phyloP scores from a whole-genome alignment of 2,888 invertebrate genomes.

The Pseudanteris insignis region DNA sequence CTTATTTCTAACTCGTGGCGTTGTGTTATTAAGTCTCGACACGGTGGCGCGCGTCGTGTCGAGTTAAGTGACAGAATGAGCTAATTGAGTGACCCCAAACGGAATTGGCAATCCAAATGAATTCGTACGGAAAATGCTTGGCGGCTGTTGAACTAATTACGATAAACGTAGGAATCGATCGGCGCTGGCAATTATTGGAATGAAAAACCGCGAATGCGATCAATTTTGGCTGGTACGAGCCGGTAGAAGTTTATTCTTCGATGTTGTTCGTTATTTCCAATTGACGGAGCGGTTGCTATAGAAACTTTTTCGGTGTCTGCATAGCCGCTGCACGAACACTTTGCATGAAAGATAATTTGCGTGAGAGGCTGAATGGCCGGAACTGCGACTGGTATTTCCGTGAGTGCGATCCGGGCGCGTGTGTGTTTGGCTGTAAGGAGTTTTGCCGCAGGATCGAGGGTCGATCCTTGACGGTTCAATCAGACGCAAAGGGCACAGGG shows the following conservation, averaged over 20 bases:
- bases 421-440: conserved; percentile 42
- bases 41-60: conserved; percentile 20
- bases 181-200: conserved; percentile 20
- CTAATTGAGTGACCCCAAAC: conserved; percentile 9
- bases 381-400: conserved; percentile 50
- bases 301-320: conserved; percentile 37
- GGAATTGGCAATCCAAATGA: conserved; percentile 21
- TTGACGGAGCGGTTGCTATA: conserved; percentile 32
- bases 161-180: conserved; percentile 5
- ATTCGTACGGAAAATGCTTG: conserved; percentile 6
- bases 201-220: conserved; percentile 24
- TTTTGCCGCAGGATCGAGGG: conserved; percentile 48
- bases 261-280: conserved; percentile 23
- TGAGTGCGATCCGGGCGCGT: conserved; percentile 36
- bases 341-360: conserved; percentile 42
- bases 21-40: conserved; percentile 23
- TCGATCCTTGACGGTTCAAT: conserved; percentile 52
- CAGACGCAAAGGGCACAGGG: conserved; percentile 54
- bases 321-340: conserved; percentile 34
- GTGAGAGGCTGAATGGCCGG: conserved; percentile 45
- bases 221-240: too few relatives aligned
- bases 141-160: conserved; percentile 9
- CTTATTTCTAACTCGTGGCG: conserved; percentile 21
- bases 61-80: conserved; percentile 33
- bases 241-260: conserved; percentile 17